Evolutionary conservation across 2,797 vertebrate species (phyloP).

Genomic region (Odontamblyopus lacepedii): DNA sequence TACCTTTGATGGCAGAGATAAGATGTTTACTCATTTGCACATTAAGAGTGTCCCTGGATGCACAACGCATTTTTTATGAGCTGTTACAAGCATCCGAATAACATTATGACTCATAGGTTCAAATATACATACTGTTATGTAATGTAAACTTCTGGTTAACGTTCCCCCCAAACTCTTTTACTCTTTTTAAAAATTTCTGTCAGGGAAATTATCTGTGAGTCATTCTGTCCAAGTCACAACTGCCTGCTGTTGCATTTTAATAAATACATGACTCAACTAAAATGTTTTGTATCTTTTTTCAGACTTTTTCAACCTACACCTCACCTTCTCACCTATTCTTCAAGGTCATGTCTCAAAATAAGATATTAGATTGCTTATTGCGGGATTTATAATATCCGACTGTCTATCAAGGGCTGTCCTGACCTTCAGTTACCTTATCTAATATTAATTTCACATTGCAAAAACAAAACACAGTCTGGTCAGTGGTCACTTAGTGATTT

Average conservation of each 20-base stretch:
- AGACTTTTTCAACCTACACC: no score
- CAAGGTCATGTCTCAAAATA: neutral
- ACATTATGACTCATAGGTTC: slow-evolving; percentile 10
- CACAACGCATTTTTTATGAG: slow-evolving; percentile 15
- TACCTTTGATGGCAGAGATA: slow-evolving; percentile 60
- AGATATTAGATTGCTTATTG: neutral
- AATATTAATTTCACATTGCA: neutral
- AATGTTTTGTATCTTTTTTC: neutral
- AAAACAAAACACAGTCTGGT: neutral
- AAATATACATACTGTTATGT: neutral
- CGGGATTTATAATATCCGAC: no score
- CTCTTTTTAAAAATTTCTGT: neutral
- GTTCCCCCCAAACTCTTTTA: neutral
- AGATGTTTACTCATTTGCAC: slow-evolving; percentile 68
- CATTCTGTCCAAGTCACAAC: slow-evolving; percentile 24
- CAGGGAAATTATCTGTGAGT: slow-evolving; percentile 16
- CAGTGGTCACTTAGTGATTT: neutral
- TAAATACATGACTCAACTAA: slow-evolving; percentile 53
- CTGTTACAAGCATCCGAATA: neutral
- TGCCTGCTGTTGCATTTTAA: slow-evolving; percentile 54
- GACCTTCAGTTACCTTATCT: neutral
- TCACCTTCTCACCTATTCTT: neutral
- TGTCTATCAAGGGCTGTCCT: neutral
- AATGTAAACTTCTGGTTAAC: neutral
- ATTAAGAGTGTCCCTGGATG: slow-evolving; percentile 51